Evolutionary conservation across 2,888 invertebrate species (phyloP).

Genomic region (Drosophila stalkeri): DNA sequence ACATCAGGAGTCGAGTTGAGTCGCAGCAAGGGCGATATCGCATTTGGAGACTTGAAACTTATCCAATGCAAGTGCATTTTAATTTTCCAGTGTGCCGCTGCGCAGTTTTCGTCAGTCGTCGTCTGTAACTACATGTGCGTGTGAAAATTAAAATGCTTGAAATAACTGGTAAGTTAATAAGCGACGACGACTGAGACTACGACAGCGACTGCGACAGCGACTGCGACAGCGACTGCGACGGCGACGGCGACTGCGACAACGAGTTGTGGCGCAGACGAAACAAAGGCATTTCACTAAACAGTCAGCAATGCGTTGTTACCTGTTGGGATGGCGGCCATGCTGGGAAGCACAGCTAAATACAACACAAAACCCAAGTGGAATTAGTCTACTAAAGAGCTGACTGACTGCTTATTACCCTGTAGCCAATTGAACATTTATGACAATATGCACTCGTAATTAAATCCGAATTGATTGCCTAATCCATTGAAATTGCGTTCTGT

Average conservation of each 20-base stretch:
- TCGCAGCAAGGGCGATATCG: conserved; percentile 35
- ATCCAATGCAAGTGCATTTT: conserved; percentile 70
- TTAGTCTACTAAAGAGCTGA: background rate
- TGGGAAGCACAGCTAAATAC: conserved; percentile 23
- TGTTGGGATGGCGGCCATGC: conserved; percentile 57
- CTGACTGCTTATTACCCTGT: background rate
- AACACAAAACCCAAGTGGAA: conserved; percentile 11
- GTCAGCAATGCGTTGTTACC: conserved; percentile 67
- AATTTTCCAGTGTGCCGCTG: conserved; percentile 61
- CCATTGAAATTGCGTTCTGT: too few relatives aligned
- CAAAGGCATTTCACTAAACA: conserved; percentile 76
- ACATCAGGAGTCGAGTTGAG: conserved; percentile 7
- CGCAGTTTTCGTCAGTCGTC: conserved; percentile 17
- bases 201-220: too few relatives aligned
- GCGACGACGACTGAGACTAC: conserved; percentile 24
- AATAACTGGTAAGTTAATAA: conserved; percentile 78
- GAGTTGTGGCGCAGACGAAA: conserved; percentile 41
- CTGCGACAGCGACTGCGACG: background rate
- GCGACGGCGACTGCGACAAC: conserved; percentile 17
- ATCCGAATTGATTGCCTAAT: too few relatives aligned
- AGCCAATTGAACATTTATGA: background rate
- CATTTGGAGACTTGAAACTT: conserved; percentile 49
- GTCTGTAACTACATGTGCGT: conserved; percentile 55
- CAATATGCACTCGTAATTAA: background rate
- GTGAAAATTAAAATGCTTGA: conserved; percentile 72